Conservation (phyloP, 1,140 invertebrate genomes). For the Drosophila melanogaster region Release_6_plus_ISO1_MT NT_033779.5:585501-586000, state of each 20-base stretch:
- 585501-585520: conserved; percentile 22
- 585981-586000: conserved; percentile 63
- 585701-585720: conserved; percentile 57
- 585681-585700: conserved; percentile 40
- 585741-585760: conserved; percentile 65
- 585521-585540: conserved; percentile 58
- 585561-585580: conserved; percentile 31
- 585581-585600: conserved; percentile 67
- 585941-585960: background rate
- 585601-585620: conserved; percentile 60
- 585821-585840: conserved; percentile 23
- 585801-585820: conserved; percentile 37
- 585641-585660: conserved; percentile 52
- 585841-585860: conserved; percentile 74
- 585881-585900: conserved; percentile 60
- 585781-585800: conserved; percentile 64
- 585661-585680: conserved; percentile 72
- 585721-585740: conserved; percentile 46
- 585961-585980: conserved; percentile 36
- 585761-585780: conserved; percentile 84
- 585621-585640: conserved; percentile 19
- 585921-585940: conserved; percentile 65
- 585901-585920: conserved; percentile 59
- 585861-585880: conserved; percentile 1
- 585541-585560: conserved; percentile 49